Conservation (phyloP, 1,140 invertebrate species). For the Globodera rostochiensis region DNA sequence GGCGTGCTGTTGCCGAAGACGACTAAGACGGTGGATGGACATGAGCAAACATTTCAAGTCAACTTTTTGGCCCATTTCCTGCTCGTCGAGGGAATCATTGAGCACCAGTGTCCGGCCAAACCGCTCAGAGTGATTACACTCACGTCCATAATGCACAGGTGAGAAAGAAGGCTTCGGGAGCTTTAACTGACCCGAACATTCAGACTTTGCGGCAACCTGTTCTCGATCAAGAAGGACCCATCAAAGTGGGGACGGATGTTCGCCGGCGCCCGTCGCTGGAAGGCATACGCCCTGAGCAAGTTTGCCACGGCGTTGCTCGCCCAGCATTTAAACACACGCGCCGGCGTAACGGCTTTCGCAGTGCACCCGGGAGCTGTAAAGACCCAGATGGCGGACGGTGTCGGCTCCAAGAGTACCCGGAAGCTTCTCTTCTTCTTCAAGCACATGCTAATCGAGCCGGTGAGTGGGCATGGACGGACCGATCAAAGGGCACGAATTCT, state of each 20-base stretch:
- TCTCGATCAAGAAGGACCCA: slow-evolving; percentile 26
- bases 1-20: slow-evolving; percentile 37
- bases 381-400: slow-evolving; percentile 33
- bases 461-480: slow-evolving; percentile 17
- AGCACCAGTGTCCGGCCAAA: slow-evolving; percentile 10
- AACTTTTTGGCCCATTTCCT: slow-evolving; percentile 45
- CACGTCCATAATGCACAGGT: slow-evolving; percentile 38
- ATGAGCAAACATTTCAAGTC: slow-evolving; percentile 42
- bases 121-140: slow-evolving; percentile 42
- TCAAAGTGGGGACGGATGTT: slow-evolving; percentile 41
- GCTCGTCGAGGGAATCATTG: slow-evolving; percentile 29
- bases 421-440: slow-evolving; percentile 38
- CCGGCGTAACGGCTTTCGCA: slow-evolving; percentile 30
- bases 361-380: slow-evolving; percentile 41
- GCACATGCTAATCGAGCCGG: slow-evolving; percentile 28
- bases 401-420: slow-evolving; percentile 16
- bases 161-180: slow-evolving; percentile 4
- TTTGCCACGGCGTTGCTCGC: slow-evolving; percentile 44
- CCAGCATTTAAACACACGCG: slow-evolving; percentile 29
- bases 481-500: too few relatives aligned
- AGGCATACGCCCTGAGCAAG: slow-evolving; percentile 43
- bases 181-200: background rate
- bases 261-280: slow-evolving; percentile 27
- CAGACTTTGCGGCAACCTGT: slow-evolving; percentile 35
- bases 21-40: slow-evolving; percentile 36